Percentiles rank a stretch among this genome's conserved stretches.
phyloP scores from a whole-genome alignment of 2,113 vertebrate genomes.

The Ceuthmochares aereus region DNA sequence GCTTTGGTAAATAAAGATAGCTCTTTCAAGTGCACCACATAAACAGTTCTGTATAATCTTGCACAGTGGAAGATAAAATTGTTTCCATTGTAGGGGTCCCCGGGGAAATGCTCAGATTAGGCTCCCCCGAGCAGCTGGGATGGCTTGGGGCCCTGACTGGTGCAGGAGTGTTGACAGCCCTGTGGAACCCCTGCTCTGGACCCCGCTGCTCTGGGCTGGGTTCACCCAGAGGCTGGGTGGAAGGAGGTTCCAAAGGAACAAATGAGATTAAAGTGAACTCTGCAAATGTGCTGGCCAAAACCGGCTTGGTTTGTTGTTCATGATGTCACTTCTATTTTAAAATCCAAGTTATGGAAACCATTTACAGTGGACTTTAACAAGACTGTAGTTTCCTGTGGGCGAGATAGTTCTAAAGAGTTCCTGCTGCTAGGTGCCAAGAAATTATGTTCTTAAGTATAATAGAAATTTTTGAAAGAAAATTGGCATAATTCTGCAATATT shows the following conservation, averaged over 20 bases:
- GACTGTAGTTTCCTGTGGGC: neutral
- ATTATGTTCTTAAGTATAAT: neutral
- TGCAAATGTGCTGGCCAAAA: neutral
- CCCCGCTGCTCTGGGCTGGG: neutral
- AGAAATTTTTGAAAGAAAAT: neutral
- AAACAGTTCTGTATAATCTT: neutral
- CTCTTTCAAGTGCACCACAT: neutral
- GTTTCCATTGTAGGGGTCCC: neutral
- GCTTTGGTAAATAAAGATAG: neutral
- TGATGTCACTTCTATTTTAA: constrained; percentile 75
- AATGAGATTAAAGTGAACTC: neutral
- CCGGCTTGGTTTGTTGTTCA: constrained; percentile 7
- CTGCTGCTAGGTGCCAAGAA: neutral
- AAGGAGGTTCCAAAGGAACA: neutral
- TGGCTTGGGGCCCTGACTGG: constrained; percentile 13
- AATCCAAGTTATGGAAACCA: neutral
- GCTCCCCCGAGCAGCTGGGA: constrained; percentile 35
- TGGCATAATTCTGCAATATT: neutral
- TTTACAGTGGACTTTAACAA: neutral
- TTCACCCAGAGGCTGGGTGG: constrained; percentile 12
- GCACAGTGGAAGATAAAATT: constrained; percentile 27
- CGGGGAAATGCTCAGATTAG: neutral
- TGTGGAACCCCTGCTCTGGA: neutral
- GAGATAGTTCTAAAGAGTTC: neutral
- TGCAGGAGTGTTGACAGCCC: constrained; percentile 38